Percentiles rank a stretch among this genome's conserved stretches.
phyloP scores from a whole-genome alignment of 1,140 invertebrate species.

The Zaprionus davidi region DNA sequence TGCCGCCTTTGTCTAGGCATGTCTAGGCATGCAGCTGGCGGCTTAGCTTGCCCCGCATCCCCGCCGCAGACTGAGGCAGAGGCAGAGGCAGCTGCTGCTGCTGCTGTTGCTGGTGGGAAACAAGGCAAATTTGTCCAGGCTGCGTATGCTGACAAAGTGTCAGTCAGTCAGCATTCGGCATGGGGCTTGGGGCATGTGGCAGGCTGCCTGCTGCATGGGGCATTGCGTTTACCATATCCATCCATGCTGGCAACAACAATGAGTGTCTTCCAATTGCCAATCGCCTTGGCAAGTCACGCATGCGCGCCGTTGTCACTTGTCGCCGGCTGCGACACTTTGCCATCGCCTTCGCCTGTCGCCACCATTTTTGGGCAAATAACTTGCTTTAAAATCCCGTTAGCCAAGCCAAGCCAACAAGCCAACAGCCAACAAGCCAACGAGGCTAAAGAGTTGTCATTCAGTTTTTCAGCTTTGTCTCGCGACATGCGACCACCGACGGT shows the following conservation, averaged over 20 bases:
- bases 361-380: conserved; percentile 80
- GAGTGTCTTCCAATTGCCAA: conserved; percentile 26
- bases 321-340: conserved; percentile 66
- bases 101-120: conserved; percentile 11
- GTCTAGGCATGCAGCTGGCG: conserved; percentile 53
- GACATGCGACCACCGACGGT: conserved; percentile 62
- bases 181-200: neutral
- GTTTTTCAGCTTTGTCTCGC: conserved; percentile 49
- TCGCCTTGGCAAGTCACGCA: conserved; percentile 61
- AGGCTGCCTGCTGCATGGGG: neutral
- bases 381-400: conserved; percentile 66
- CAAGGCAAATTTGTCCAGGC: conserved; percentile 66
- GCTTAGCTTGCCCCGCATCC: conserved; percentile 38
- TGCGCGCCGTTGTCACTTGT: conserved; percentile 76
- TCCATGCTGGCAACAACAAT: conserved; percentile 19
- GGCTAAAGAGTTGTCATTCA: conserved; percentile 79
- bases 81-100: conserved; percentile 46
- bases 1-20: conserved; percentile 64
- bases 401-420: conserved; percentile 5
- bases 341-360: conserved; percentile 9
- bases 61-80: conserved; percentile 25
- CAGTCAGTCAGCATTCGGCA: conserved; percentile 27
- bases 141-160: conserved; percentile 45
- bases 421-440: conserved; percentile 17
- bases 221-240: conserved; percentile 67